Base-by-base conservation (phyloP, 2,888 invertebrate genomes). In the Mamestra brassicae region DNA sequence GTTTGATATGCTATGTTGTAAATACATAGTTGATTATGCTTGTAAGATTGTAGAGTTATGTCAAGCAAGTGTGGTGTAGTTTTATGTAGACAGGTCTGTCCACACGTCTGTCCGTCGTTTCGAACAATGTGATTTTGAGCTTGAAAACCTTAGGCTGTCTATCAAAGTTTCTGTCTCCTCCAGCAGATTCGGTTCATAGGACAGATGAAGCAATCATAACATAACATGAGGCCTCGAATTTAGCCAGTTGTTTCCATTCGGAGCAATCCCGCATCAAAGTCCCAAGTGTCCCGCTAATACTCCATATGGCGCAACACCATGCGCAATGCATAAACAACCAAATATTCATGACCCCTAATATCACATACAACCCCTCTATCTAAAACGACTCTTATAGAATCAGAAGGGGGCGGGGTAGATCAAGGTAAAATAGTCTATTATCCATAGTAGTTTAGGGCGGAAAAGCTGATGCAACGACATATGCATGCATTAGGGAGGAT, bases 401-500 rank as follows among this genome's bases (percentile, higher is more conserved):
- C 7, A 62, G 68, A 75, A 81, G 66, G 86, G 72, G 72, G 73
- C 72, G 68, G 62, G 71, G 87, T 60, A 85, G 93, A 6, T 90
- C 95, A 76, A 57, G 34, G 60, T 87, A 85, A 50, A 80, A 73
- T 93, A 92, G 95, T 84, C 75, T 88, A 88, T 91, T 93, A 94
- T 93, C 93, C 92, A 93, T 92, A 92, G 91, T 88, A 91, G 86
- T 89, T 90, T 88, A 93, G 96, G 95, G 94, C 94, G 94, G 93
- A 89, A 93, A 93, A 93, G 91, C 90, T 94, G 93, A 94, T 94
- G 93, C 93, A 94, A 94, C 94, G 95, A 94, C 96, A 96, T 96
- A 95, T 96, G 96, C 93, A 95, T 94, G 95, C 96, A 95, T 96
- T 96, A 96, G 93, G 93, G 93, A 91, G 90, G 94, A 95, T 94